Evolutionary conservation across 1,140 invertebrate species (phyloP).

Genomic region (Anoplolepis gracilipes): DNA sequence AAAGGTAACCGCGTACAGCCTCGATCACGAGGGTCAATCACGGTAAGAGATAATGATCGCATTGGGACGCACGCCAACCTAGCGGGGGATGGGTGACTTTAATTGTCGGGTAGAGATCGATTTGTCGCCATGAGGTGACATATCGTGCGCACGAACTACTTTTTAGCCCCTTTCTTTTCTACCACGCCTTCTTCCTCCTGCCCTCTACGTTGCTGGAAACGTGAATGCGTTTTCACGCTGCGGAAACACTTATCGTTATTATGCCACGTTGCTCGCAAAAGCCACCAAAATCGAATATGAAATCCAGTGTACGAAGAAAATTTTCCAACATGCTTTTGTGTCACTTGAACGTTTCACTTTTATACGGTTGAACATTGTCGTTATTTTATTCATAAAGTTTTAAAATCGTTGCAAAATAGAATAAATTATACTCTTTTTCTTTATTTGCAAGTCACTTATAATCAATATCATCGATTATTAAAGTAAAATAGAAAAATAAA

Average conservation of each 20-base stretch:
- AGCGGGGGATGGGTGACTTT: constrained; percentile 78
- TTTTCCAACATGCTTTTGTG: constrained; percentile 1
- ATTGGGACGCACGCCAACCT: constrained; percentile 71
- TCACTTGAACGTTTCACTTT: background rate
- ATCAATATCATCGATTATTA: background rate
- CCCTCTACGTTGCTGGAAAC: constrained; percentile 2
- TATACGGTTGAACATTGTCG: background rate
- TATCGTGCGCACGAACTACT: constrained; percentile 66
- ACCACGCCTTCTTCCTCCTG: background rate
- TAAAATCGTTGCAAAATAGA: background rate
- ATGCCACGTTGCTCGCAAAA: constrained; percentile 39
- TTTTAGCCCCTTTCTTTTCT: constrained; percentile 56
- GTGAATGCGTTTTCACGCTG: constrained; percentile 51
- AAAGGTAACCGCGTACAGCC: constrained; percentile 61
- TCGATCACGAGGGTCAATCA: constrained; percentile 76
- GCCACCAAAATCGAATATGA: constrained; percentile 51
- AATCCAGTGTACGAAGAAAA: constrained; percentile 35
- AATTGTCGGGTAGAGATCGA: constrained; percentile 83
- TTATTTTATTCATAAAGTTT: background rate
- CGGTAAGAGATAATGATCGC: constrained; percentile 80
- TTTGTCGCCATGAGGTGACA: constrained; percentile 79
- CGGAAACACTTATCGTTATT: constrained; percentile 59
- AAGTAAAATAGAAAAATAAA: background rate
- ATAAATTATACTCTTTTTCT: background rate
- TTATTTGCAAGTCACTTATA: background rate